Evolutionary conservation across 2,888 invertebrate genomes (phyloP), one percentile per base, ranked within the genome.

Genomic region (Platypus cylindrus): DNA sequence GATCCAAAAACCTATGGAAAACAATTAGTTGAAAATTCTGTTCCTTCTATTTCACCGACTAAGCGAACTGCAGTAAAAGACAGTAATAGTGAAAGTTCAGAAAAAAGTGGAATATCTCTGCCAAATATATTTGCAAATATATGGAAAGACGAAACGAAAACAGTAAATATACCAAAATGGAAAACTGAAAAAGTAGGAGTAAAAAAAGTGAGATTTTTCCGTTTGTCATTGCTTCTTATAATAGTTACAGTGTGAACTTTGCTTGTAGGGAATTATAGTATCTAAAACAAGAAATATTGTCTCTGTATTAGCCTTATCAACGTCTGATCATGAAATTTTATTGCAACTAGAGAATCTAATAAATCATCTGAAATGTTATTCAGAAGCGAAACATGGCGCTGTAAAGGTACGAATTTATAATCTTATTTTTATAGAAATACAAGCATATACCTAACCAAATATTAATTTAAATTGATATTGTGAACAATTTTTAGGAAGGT

Each of bases 321-420:
- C 69, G 49, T 67, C 66, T 2, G 59, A 63, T 9, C 63, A 66
- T 5, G 73, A 76, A 3, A 69, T 68, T 44, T 58, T 72, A 41
- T 65, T 68, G 32, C 66, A 80, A 47, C 59, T 82, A 1, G 78
- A 80, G 50, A 76, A 80, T 49, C 66, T 87, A 29, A 70, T 79
- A 24, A 61, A 64, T 1, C 85, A 87, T 55, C 60, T 87, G n/a
- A 68, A 73, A 44, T 70, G 75, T 47, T 79, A 77, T 60, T 81
- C 83, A 0, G 78, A 81, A 50, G 73, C 81, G 3, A 68, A 78
- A 48, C 73, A 75, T 53, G 68, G 73, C 43, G 82, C 83, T 44
- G 71, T 80, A 28, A 81, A 80, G 68, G 75, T 76, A 58, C 46
- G 44, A 15, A 12, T 8, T 25, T 5, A 23, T 14, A 8, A n/a